Evolutionary conservation across 2,113 vertebrate species (phyloP), one percentile per base, ranked within the genome.

Genomic region (Anguilla japonica): DNA sequence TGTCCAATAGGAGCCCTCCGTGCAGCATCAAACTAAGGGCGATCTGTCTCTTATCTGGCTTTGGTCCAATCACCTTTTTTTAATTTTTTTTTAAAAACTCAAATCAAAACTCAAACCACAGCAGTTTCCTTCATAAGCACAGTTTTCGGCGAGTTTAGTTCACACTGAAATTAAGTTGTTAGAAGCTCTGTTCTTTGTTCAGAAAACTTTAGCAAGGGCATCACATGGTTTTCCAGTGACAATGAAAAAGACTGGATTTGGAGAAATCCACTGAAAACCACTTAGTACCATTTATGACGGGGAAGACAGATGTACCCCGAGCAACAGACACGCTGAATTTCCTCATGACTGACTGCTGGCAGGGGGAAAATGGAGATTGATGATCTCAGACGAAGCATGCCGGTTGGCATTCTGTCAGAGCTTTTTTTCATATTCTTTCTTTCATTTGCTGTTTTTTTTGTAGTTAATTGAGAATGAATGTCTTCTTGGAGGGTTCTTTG

Each of bases 381-480:
- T 20, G 20, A 22, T 13, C 40, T 60, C n/a, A 57, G n/a, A n/a
- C 26, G 50, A 34, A 20, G 57, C 34, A 29, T 22, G 57, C 16
- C 22, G 29, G 39, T 7, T 67, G 83, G n/a, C 16, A 41, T 40
- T 41, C 57, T 22, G 34, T 71, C 82, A 63, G 20, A 18, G 79
- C 6, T 22, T 40, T 57, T 50, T 5, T 26, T 75, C 71, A 34
- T 15, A 16, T 75, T 40, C 50, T 14, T 14, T 53, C 50, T 53
- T 46, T 46, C 43, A 46, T 46, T 53, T 53, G 8, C 13, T 53
- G 50, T 53, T 53, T 41, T 20, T 53, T 82, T 34, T 83, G 22
- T 6, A 5, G 16, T 63, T 83, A 83, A 83, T 83, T 83, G 50
- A 16, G 53, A 83, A 83, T 83, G 82, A 83, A 63, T 83, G 40